Evolutionary conservation across 2,113 vertebrate species (phyloP), one percentile per base, ranked within the genome.

Genomic region (Acanthochromis polyacanthus): DNA sequence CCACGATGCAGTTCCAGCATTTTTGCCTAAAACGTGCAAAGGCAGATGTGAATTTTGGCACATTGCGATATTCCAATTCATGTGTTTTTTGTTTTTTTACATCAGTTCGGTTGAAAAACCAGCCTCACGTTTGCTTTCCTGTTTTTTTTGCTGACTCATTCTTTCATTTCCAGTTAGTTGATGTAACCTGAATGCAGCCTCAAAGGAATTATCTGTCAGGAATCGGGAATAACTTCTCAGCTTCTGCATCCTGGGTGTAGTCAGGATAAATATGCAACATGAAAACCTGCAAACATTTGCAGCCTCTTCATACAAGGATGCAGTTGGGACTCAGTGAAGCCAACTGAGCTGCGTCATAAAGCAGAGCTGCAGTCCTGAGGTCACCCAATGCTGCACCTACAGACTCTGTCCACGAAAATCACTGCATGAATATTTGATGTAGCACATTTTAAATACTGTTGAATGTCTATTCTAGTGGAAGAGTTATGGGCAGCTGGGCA

Each of bases 1-100:
- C 63, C 57, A 36, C 8, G 19, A 86, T 72, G 82, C 81, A 72
- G 15, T 82, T 85, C 78, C 80, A 85, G 67, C 74, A 63, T 75
- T 81, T 83, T 83, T 74, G 57, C 57, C 66, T 46, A 57, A 25
- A 80, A 84, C 46, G 15, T 36, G 68, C 43, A 46, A 66, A 74
- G 2, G 80, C 80, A 83, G 73, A 85, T 69, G 62, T 69, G 51
- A 84, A 71, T 28, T 23, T 43, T 77, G 89, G 60, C 55, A 57
- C 61, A 60, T 56, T 62, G 38, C 28, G 51, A 46, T n/a, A 61
- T 61, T 71, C 3, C 5, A 60, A 14, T 58, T 56, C 62, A 51
- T 2, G 48, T 52, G 52, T 68, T 58, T 60, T 30, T 22, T 25
- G 25, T 25, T 25, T 25, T 25, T 25, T 25, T 25, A 25, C 32